Evolutionary conservation across 1,140 invertebrate genomes (phyloP), one percentile per base, ranked within the genome.

Genomic region (Trissolcus basalis): DNA sequence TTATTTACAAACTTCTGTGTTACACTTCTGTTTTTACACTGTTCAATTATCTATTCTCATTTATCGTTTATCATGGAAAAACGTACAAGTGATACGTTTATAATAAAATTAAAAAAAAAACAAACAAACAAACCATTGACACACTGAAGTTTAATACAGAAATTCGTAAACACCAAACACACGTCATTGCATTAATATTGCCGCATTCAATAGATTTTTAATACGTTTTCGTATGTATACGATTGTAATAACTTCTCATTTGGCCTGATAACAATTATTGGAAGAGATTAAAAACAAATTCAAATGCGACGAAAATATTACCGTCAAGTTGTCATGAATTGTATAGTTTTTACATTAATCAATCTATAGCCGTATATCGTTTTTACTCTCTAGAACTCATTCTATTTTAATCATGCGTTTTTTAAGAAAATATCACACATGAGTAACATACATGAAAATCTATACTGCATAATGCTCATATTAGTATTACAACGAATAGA

Each of bases 401-500:
- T 79, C 76, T 84, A 84, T 53, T 82, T 80, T 84, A 83, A 84
- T 85, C 68, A 77, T 81, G 73, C 81, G 75, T 82, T 86, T 82
- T 82, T 82, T 79, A 83, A 61, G 64, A 64, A 67, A 80, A 80
- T 80, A 84, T 79, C 81, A 84, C 51, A 83, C 80, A 67, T 63
- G 73, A 81, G 53, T 82, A 82, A 83, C 81, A 84, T 75, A 81
- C 73, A 82, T 80, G 82, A 77, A 64, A 84, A 84, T 77, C 80
- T 85, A 83, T 81, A 82, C 79, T 86, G 84, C 81, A 86, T 86
- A 86, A 86, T 86, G 83, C 85, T 86, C 85, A 86, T 86, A 84
- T 80, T 86, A 86, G 85, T 86, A 85, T 86, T 86, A 85, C 85
- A 86, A 86, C 85, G 84, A 86, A 86, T 85, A 86, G 82, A 83